Evolutionary conservation across 2,888 invertebrate species (phyloP).

Genomic region (Sthenelais limicola): DNA sequence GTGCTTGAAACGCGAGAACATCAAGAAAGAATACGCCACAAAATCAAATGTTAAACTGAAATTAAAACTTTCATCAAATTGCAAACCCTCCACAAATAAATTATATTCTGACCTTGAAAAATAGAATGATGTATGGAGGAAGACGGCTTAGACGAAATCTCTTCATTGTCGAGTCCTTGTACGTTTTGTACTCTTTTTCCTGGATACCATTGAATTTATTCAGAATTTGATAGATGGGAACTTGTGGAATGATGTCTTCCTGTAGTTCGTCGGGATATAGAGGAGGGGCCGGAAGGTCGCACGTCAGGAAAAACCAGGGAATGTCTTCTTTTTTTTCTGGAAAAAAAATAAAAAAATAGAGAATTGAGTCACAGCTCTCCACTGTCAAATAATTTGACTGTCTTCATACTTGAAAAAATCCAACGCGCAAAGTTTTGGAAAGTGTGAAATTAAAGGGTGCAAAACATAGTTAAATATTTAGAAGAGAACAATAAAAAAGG

Average conservation of each 20-base stretch:
- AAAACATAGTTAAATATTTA: neutral
- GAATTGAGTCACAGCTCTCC: neutral
- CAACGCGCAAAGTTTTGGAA: too few species aligned
- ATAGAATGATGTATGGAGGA: slow-evolving; percentile 95
- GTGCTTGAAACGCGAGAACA: too few species aligned
- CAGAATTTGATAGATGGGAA: slow-evolving; percentile 92
- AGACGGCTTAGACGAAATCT: slow-evolving; percentile 94
- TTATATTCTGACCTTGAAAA: slow-evolving; percentile 89
- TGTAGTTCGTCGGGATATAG: slow-evolving; percentile 95
- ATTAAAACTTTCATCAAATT: too few species aligned
- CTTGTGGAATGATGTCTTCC: slow-evolving; percentile 99
- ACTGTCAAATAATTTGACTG: neutral
- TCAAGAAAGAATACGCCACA: too few species aligned
- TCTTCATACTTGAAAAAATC: too few species aligned
- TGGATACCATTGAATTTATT: slow-evolving; percentile 96
- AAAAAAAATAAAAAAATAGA: slow-evolving; percentile 8
- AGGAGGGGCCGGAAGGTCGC: slow-evolving; percentile 97
- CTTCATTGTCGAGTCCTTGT: slow-evolving; percentile 98
- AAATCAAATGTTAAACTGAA: too few species aligned
- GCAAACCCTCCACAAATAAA: too few species aligned
- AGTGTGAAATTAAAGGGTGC: too few species aligned
- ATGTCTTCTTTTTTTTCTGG: slow-evolving; percentile 82
- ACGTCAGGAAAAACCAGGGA: slow-evolving; percentile 96
- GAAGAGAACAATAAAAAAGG: neutral
- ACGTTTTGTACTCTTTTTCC: slow-evolving; percentile 99